Conservation (phyloP, 2,797 vertebrate genomes). For the Phyllotis vaccarum region DNA sequence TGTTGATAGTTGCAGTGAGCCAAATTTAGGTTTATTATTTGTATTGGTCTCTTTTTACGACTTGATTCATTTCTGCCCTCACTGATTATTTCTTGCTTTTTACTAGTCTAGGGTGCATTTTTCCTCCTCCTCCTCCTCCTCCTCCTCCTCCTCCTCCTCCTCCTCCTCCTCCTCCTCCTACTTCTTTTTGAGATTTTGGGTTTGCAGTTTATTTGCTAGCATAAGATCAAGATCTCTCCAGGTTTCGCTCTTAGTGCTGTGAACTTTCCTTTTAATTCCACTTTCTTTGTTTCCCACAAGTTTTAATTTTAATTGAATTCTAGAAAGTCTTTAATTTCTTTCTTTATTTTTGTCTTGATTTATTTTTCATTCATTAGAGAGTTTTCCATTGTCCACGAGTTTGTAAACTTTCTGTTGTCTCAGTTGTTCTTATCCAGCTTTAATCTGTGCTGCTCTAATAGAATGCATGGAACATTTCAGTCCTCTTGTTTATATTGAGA, state of each 20-base stretch:
- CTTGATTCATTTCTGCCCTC: background rate
- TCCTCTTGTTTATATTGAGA: background rate
- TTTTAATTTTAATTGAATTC: background rate
- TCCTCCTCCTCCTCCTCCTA: no score
- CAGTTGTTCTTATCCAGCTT: background rate
- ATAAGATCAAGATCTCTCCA: background rate
- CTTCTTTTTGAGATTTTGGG: background rate
- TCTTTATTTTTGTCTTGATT: background rate
- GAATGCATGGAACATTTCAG: background rate
- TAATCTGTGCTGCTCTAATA: background rate
- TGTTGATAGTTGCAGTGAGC: background rate
- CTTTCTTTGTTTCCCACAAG: background rate
- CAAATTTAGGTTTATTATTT: background rate
- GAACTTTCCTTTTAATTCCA: background rate
- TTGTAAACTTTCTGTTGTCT: background rate
- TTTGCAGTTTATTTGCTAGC: background rate
- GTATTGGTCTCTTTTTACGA: background rate
- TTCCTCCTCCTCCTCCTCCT: no score
- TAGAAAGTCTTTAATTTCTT: background rate
- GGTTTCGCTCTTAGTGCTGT: background rate
- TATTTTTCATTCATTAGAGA: background rate
- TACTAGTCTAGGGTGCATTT: no score
- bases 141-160: no score
- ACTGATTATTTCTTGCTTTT: background rate
- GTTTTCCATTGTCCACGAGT: background rate